These are phyloP conservation scores for Tautogolabrus adspersus DNA, from an alignment of 2,113 vertebrate genomes.

Conservation along the genomic window DNA sequence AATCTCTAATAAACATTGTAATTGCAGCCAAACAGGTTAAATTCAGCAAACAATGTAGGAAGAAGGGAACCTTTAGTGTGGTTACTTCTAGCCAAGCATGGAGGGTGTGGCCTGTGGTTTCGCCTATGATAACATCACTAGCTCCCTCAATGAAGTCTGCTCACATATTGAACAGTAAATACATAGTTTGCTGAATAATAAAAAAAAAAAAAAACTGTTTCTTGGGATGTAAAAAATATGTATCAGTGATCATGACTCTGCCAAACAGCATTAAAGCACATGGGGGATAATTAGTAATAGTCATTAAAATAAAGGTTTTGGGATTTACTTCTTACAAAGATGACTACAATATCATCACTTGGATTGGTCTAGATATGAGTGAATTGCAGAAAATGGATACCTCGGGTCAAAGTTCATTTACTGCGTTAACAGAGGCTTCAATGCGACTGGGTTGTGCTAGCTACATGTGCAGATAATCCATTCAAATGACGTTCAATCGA, in stretches of 20 bases:
- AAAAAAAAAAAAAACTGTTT: not conserved
- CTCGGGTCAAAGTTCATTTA: slow-evolving; percentile 77
- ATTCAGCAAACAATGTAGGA: not conserved
- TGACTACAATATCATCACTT: not conserved
- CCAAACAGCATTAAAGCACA: not conserved
- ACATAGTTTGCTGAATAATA: not conserved
- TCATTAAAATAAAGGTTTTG: not conserved
- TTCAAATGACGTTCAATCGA: not conserved
- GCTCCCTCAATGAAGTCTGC: slow-evolving; percentile 34
- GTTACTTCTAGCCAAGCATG: slow-evolving; percentile 43
- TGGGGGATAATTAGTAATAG: not conserved
- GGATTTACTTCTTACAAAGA: not conserved
- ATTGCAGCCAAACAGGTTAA: slow-evolving; percentile 10
- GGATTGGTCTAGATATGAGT: slow-evolving; percentile 4
- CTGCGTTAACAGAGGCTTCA: slow-evolving; percentile 52
- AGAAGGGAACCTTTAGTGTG: slow-evolving; percentile 20
- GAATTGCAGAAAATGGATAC: slow-evolving; percentile 76
- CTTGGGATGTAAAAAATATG: not conserved
- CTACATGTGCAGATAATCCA: slow-evolving; percentile 37
- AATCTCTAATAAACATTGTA: not conserved
- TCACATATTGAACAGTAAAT: not conserved
- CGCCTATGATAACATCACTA: slow-evolving; percentile 63
- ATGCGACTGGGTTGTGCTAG: slow-evolving; percentile 34
- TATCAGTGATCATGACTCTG: not conserved
- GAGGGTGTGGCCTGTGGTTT: slow-evolving; percentile 73